Evolutionary conservation across 2,888 invertebrate genomes (phyloP).

Genomic region (Ceramica pisi): DNA sequence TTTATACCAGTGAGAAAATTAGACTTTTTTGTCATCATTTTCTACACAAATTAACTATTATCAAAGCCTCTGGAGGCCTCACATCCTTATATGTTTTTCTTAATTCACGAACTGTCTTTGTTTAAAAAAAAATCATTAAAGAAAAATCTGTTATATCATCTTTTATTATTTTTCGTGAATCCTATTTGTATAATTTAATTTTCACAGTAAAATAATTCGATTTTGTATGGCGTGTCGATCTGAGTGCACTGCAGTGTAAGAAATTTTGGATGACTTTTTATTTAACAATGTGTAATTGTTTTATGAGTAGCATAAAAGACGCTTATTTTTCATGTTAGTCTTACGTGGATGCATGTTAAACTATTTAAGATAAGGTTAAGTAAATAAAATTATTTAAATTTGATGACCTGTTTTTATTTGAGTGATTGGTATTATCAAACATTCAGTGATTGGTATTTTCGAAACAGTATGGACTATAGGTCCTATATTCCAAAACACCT

Average conservation of each 20-base stretch:
- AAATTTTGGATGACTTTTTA: constrained; percentile 51
- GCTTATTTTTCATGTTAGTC: constrained; percentile 86
- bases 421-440: too few relatives aligned
- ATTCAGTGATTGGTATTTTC: too few relatives aligned
- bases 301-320: constrained; percentile 79
- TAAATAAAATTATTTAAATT: constrained; percentile 88
- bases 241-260: constrained; percentile 48
- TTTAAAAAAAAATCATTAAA: neutral
- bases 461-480: too few relatives aligned
- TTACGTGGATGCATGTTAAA: constrained; percentile 87
- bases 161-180: constrained; percentile 7
- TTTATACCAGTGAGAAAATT: constrained; percentile 47
- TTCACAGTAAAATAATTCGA: constrained; percentile 7
- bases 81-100: neutral
- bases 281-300: constrained; percentile 48
- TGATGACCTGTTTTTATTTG: constrained; percentile 44
- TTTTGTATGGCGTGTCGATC: constrained; percentile 31
- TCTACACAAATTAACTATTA: neutral
- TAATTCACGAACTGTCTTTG: neutral
- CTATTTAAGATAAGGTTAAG: constrained; percentile 83
- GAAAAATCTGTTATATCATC: neutral
- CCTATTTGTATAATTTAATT: constrained; percentile 12
- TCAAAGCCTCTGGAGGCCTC: neutral
- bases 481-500: too few relatives aligned
- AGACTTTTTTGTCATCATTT: constrained; percentile 19